phyloP scores from a whole-genome alignment of 2,797 vertebrate species.

The Adrianichthys oophorus region DNA sequence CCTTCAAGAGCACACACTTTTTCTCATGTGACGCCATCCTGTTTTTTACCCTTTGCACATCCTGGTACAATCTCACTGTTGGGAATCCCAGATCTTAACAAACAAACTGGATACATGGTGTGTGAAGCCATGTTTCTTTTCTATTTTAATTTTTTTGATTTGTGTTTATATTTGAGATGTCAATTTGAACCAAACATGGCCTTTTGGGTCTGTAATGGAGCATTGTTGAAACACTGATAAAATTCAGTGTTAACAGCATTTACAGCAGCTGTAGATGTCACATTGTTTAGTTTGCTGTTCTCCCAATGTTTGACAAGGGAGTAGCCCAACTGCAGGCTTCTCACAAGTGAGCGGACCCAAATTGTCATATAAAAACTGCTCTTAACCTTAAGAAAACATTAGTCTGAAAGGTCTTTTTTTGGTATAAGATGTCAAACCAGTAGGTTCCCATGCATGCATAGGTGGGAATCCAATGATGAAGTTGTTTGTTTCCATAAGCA shows the following conservation, averaged over 20 bases:
- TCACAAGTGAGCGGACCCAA: constrained; percentile 6
- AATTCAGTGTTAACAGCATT: constrained; percentile 15
- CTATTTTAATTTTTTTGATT: not conserved
- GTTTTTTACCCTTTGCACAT: constrained; percentile 50
- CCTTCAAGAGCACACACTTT: constrained; percentile 39
- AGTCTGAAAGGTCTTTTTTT: not conserved
- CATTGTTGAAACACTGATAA: constrained; percentile 3
- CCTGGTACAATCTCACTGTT: constrained; percentile 52
- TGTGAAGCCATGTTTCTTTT: not conserved
- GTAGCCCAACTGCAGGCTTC: constrained; percentile 31
- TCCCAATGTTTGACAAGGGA: constrained; percentile 70
- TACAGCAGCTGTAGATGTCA: constrained; percentile 45
- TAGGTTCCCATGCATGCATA: not conserved
- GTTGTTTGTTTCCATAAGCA: too few species aligned
- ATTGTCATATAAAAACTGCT: not conserved
- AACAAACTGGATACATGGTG: constrained; percentile 1
- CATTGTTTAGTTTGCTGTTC: constrained; percentile 41
- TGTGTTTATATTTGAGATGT: not conserved
- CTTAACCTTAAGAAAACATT: not conserved
- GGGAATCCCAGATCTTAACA: constrained; percentile 17
- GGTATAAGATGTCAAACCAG: not conserved
- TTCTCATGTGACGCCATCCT: constrained; percentile 73
- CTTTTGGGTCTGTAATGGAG: not conserved
- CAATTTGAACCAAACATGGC: not conserved
- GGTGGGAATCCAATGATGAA: too few species aligned